phyloP scores from a whole-genome alignment of 1,140 invertebrate genomes.

The Brachionus plicatilis region DNA sequence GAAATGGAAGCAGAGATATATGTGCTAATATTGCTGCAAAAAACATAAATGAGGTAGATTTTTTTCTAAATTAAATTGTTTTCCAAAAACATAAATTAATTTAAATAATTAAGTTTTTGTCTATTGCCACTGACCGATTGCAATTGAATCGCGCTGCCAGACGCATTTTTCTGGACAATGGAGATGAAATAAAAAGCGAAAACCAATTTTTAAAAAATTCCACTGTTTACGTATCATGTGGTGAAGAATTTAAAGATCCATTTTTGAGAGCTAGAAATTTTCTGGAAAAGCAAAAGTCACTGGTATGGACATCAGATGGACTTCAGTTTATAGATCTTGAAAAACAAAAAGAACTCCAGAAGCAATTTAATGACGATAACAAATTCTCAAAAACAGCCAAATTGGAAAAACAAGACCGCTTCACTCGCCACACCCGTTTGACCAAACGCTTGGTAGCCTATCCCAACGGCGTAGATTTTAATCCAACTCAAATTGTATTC shows the following conservation, averaged over 20 bases:
- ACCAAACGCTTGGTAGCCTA: slow-evolving; percentile 34
- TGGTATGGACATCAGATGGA: slow-evolving; percentile 22
- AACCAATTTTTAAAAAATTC: slow-evolving; percentile 48
- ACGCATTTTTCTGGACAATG: slow-evolving; percentile 24
- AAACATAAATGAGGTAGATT: slow-evolving; percentile 11
- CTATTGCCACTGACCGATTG: slow-evolving; percentile 9
- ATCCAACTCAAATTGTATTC: background rate
- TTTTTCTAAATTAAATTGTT: background rate
- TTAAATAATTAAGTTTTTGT: background rate
- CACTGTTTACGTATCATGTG: slow-evolving; percentile 53
- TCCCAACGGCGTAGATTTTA: background rate
- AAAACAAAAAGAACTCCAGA: background rate
- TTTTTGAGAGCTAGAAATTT: slow-evolving; percentile 42
- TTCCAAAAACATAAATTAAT: background rate
- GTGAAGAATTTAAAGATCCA: slow-evolving; percentile 54
- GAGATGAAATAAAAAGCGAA: slow-evolving; percentile 16
- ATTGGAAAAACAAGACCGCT: background rate
- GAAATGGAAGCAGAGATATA: slow-evolving; percentile 23
- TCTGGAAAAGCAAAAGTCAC: slow-evolving; percentile 22
- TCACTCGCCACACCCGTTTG: background rate
- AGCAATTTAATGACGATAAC: background rate
- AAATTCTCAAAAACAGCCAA: background rate
- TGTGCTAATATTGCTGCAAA: background rate
- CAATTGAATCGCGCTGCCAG: slow-evolving; percentile 13
- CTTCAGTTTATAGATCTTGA: slow-evolving; percentile 12